Conservation (phyloP, 2,113 vertebrate species). For the Conger conger region DNA sequence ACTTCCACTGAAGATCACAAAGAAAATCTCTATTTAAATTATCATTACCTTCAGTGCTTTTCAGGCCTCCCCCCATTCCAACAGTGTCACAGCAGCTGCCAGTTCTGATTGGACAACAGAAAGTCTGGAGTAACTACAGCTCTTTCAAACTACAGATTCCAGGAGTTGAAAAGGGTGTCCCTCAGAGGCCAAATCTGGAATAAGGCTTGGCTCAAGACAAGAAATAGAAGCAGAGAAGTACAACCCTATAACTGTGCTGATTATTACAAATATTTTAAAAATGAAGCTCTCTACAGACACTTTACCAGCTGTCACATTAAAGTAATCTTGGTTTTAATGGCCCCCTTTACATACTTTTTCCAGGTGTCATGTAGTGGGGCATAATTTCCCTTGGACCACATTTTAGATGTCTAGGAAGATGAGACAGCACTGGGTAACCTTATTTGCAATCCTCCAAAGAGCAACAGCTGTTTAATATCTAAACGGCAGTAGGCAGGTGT, state of each 20-base stretch:
- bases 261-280: no score
- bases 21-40: not conserved
- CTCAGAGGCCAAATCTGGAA: no score
- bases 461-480: slow-evolving; percentile 36
- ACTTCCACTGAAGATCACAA: not conserved
- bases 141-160: no score
- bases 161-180: no score
- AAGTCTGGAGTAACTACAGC: slow-evolving; percentile 52
- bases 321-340: no score
- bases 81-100: slow-evolving; percentile 57
- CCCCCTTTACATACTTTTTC: no score
- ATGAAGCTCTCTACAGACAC: no score
- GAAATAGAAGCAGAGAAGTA: no score
- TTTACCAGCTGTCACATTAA: no score
- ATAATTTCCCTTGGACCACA: slow-evolving; percentile 7
- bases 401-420: slow-evolving; percentile 65
- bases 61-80: slow-evolving; percentile 67
- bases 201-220: no score
- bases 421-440: slow-evolving; percentile 62
- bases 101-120: slow-evolving; percentile 60
- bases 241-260: no score
- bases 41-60: slow-evolving; percentile 69
- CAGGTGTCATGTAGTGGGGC: no score
- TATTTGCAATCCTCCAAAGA: slow-evolving; percentile 42
- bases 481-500: slow-evolving; percentile 47